Conservation (phyloP, 2,113 vertebrate genomes). For the Cheirogaleus medius region DNA sequence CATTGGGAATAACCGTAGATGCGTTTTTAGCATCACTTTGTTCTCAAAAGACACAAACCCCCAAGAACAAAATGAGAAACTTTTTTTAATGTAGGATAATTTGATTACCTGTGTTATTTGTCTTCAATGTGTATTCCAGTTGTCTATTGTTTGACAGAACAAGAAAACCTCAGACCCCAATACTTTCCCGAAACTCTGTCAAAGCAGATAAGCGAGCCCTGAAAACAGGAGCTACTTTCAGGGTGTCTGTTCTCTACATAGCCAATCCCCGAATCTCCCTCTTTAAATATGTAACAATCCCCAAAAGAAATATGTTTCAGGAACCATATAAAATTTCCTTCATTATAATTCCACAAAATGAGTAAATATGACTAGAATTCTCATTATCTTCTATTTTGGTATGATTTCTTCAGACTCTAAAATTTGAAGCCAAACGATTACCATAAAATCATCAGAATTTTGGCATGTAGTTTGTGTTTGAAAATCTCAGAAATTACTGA, state of each 20-base stretch:
- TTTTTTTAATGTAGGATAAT: not conserved
- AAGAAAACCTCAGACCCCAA: not conserved
- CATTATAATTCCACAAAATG: not conserved
- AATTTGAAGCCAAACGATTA: conserved; percentile 17
- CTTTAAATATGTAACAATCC: not conserved
- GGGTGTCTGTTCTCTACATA: not conserved
- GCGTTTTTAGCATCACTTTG: not conserved
- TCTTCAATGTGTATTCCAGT: not conserved
- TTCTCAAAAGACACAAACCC: not conserved
- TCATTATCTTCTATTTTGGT: not conserved
- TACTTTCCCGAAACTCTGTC: not conserved
- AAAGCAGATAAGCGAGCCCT: not conserved
- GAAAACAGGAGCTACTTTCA: not conserved
- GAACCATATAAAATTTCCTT: not conserved
- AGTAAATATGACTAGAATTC: not conserved
- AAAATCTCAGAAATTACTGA: conserved; percentile 26
- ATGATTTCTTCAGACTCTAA: not conserved
- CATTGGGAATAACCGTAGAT: not conserved
- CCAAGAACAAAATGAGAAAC: not conserved
- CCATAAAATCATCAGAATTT: conserved; percentile 29
- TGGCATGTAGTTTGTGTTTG: not conserved
- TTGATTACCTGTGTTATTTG: not conserved
- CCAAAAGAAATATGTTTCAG: not conserved
- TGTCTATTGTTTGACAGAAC: not conserved
- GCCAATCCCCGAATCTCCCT: not conserved